phyloP scores from a whole-genome alignment of 2,797 vertebrate species.

The Clarias laeviceps region DNA sequence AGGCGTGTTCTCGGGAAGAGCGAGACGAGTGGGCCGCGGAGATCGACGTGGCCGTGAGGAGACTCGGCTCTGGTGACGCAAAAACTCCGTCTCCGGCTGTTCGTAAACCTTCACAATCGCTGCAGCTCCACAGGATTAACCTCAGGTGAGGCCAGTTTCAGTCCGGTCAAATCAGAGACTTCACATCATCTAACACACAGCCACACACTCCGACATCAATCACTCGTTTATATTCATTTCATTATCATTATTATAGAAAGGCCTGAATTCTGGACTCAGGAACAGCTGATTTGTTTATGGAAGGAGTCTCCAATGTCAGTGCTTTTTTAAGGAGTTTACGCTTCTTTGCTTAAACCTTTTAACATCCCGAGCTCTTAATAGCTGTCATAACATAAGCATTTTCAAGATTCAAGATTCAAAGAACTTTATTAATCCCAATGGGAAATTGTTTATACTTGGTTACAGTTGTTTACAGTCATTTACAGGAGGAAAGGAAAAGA shows the following conservation, averaged over 20 bases:
- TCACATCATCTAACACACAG: background rate
- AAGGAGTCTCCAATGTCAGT: background rate
- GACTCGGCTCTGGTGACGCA: constrained; percentile 69
- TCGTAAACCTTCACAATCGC: constrained; percentile 57
- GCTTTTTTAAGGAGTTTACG: background rate
- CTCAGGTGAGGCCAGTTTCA: constrained; percentile 74
- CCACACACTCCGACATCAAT: background rate
- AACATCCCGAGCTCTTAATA: background rate
- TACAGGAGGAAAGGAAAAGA: too few relatives aligned
- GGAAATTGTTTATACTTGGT: too few relatives aligned
- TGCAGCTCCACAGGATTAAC: constrained; percentile 80
- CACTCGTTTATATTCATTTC: background rate
- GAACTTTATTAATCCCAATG: too few relatives aligned
- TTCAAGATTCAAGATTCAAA: too few relatives aligned
- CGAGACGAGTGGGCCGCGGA: constrained; percentile 89
- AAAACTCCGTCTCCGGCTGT: constrained; percentile 37
- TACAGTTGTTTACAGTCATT: background rate
- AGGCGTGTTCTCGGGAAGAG: constrained; percentile 89
- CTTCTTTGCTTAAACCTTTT: background rate
- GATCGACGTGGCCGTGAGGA: constrained; percentile 79
- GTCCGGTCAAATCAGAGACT: background rate
- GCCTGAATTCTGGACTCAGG: background rate
- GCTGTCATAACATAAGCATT: background rate
- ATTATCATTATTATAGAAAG: background rate
- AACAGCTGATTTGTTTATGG: background rate